These are phyloP conservation scores for Dendrolimus kikuchii DNA, from an alignment of 1,140 invertebrate species.

Conservation along the genomic window DNA sequence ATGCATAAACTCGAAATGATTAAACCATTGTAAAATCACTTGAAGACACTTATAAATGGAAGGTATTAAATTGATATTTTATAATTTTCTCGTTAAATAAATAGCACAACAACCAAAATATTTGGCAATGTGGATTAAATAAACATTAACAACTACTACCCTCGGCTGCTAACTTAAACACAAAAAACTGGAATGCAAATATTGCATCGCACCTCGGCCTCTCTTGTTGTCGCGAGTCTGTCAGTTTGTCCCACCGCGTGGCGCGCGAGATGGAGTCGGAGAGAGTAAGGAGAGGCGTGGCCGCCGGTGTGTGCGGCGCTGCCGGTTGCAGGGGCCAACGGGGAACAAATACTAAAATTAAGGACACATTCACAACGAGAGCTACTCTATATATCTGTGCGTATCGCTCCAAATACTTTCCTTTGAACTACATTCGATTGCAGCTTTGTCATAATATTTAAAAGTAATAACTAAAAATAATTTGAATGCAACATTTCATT, in stretches of 20 bases:
- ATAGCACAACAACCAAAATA: constrained; percentile 71
- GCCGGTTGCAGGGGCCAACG: not conserved
- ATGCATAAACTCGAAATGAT: constrained; percentile 70
- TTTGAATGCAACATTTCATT: constrained; percentile 67
- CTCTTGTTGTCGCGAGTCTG: constrained; percentile 16
- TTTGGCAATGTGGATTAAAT: constrained; percentile 66
- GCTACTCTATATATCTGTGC: constrained; percentile 56
- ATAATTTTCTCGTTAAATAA: constrained; percentile 54
- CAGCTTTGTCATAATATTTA: constrained; percentile 54
- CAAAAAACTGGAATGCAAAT: constrained; percentile 69
- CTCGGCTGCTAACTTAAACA: constrained; percentile 58
- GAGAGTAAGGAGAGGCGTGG: too few species aligned
- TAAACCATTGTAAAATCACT: constrained; percentile 62
- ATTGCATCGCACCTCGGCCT: constrained; percentile 68
- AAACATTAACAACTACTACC: constrained; percentile 63
- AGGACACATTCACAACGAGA: constrained; percentile 51
- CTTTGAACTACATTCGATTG: constrained; percentile 67
- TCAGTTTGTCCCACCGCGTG: constrained; percentile 10
- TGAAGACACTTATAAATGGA: constrained; percentile 58
- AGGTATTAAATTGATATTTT: constrained; percentile 64
- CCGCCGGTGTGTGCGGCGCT: too few species aligned
- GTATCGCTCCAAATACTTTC: constrained; percentile 63
- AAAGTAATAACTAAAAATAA: constrained; percentile 57
- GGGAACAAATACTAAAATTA: constrained; percentile 39
- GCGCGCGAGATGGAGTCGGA: too few species aligned